Base-by-base conservation (phyloP, 2,888 invertebrate species). In the Parnassius smintheus region DNA sequence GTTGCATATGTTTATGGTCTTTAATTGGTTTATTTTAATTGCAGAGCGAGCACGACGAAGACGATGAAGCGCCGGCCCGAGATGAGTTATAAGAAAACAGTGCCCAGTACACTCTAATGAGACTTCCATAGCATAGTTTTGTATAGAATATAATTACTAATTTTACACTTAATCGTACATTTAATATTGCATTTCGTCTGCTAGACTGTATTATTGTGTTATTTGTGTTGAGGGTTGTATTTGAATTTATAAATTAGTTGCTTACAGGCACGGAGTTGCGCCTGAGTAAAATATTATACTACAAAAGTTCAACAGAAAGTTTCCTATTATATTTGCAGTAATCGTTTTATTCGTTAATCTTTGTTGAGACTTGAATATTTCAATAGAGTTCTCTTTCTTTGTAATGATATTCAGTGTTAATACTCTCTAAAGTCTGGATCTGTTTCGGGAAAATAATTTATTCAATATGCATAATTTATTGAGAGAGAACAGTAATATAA, bases 51-150 rank as follows among this genome's bases (percentile, higher is more conserved):
- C 94, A 93, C 70, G 94, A 94, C 52, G 95, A 96, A 73, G 96
- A 96, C 66, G 95, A 96, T 57, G 95, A 95, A 74, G 86, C 92
- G 73, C 94, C 95, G 72, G 92, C 94, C 78, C 95, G 95, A 80
- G 96, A 96, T 83, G 96, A 96, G 89, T 93, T 96, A 93, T 96
- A 96, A 95, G 84, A 80, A 71, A 71, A 65, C 62, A 54, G 73
- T 74, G 74, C 71, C 75, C 70, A 65, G 70, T 70, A 69, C 77
- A 74, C 80, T 80, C 79, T 72, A 68, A 80, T 77, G 80, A 86
- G 82, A 87, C 88, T 88, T 87, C 86, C 87, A 82, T 90, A 88
- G 85, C 68, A 79, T 88, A 88, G 82, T 83, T 80, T 81, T 87
- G 84, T 88, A 86, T 88, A 88, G 86, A 81, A 80, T 82, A 81